Conservation (phyloP, 1,140 invertebrate species). For the Adoxophyes honmai region DNA sequence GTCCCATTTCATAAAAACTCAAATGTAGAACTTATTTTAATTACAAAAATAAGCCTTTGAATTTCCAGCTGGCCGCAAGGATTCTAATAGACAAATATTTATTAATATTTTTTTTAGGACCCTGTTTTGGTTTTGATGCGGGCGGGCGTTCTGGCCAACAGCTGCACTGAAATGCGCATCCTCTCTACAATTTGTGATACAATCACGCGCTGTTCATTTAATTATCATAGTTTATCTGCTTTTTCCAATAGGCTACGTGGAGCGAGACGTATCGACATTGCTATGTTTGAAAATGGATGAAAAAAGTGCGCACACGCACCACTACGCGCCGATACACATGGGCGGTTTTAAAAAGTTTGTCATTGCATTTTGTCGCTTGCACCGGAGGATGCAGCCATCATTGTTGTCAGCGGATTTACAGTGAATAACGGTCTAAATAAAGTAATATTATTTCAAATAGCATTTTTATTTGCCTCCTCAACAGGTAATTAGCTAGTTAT, state of each 20-base stretch:
- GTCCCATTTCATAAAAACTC: slow-evolving; percentile 17
- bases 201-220: slow-evolving; percentile 60
- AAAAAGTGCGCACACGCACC: slow-evolving; percentile 55
- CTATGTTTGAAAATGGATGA: slow-evolving; percentile 54
- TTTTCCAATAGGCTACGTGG: slow-evolving; percentile 69
- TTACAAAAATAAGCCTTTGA: slow-evolving; percentile 59
- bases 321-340: slow-evolving; percentile 55
- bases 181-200: slow-evolving; percentile 36
- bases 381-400: slow-evolving; percentile 9
- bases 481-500: too few relatives aligned
- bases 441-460: neutral
- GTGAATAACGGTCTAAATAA: neutral
- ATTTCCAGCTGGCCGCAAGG: slow-evolving; percentile 30
- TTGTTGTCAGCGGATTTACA: slow-evolving; percentile 17
- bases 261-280: slow-evolving; percentile 60
- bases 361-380: slow-evolving; percentile 27
- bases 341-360: slow-evolving; percentile 69
- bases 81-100: slow-evolving; percentile 61
- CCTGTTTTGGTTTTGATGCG: slow-evolving; percentile 25
- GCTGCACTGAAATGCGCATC: slow-evolving; percentile 37
- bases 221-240: slow-evolving; percentile 74
- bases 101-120: slow-evolving; percentile 55
- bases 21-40: slow-evolving; percentile 66
- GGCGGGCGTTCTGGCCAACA: slow-evolving; percentile 17
- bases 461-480: neutral